Base-by-base conservation (phyloP, 2,888 invertebrate species). In the Melieria omissa region DNA sequence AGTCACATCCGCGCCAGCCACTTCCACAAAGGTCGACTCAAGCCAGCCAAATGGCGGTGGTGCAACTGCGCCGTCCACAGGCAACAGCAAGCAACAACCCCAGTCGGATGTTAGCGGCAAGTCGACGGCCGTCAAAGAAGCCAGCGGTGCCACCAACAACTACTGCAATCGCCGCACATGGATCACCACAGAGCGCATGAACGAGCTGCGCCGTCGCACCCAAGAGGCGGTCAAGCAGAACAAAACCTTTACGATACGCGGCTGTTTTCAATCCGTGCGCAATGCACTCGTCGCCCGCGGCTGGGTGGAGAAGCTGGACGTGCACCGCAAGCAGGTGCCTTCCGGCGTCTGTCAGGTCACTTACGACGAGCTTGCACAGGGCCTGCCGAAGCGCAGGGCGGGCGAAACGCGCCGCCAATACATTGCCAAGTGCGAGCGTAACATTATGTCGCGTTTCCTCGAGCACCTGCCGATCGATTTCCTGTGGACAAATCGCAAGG, bases 401-500 rank as follows among this genome's bases (percentile, higher is more conserved):
- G 86, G 85, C 12, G 87, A 87, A 73, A 89, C 79, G 80, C 88
- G 85, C 81, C 88, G 86, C 79, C 90, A 90, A 75, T 89, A 90
- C 77, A 86, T 91, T 8, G 88, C 89, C 4, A 92, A 90, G 86
- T 91, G 92, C 65, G 93, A 93, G 83, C 88, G 91, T 74, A 90
- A 90, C 83, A 90, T 92, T 65, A 89, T 94, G 82, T 93, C 92
- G 4, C 90, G 94, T 78, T 92, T 95, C 85, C 89, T 96, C 81
- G 92, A 92, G 79, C 92, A 93, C 80, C 91, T 93, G 79, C 91
- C 93, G 0, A 93, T 95, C 1, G 95, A 96, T 81, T 95, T 97
- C 80, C 90, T 97, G 49, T 97, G 97, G 96, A 95, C 95, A 62
- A 92, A 95, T 70, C 92, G 94, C 76, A 91, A 94, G 73, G 96